Evolutionary conservation across 2,113 vertebrate species (phyloP).

Genomic region (Meriones unguiculatus): DNA sequence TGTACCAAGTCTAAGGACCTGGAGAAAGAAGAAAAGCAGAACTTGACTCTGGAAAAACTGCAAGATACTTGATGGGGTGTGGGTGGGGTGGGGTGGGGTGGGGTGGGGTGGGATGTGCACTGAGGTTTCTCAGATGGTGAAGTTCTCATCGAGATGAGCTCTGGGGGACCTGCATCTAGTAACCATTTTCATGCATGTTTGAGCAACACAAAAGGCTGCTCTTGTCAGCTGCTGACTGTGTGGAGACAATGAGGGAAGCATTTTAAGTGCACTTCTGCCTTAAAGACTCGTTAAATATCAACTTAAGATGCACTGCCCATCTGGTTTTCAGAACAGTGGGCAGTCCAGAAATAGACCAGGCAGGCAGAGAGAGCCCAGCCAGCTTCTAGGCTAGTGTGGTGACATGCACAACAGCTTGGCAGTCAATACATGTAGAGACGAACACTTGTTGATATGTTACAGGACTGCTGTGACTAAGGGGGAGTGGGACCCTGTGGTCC

Average conservation of each 20-base stretch:
- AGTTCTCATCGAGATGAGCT: no score
- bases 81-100: no score
- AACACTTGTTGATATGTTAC: no score
- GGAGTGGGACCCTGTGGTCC: rapidly evolving
- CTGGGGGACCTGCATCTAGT: not conserved
- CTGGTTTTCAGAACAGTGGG: not conserved
- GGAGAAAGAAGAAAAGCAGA: no score
- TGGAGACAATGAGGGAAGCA: not conserved
- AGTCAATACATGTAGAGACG: not conserved
- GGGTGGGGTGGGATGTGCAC: not conserved
- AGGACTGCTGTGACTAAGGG: not conserved
- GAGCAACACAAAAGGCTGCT: not conserved
- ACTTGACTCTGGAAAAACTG: not conserved
- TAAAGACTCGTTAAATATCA: not conserved
- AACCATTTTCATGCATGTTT: not conserved
- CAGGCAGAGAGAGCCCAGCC: not conserved
- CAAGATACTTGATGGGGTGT: not conserved
- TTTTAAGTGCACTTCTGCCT: not conserved
- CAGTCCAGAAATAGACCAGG: not conserved
- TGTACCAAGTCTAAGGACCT: not conserved
- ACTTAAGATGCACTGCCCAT: not conserved
- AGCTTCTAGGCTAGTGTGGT: not conserved
- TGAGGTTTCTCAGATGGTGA: not conserved
- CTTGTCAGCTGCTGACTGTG: rapidly evolving
- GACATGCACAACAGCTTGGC: rapidly evolving